Evolutionary conservation across 2,888 invertebrate genomes (phyloP).

Genomic region (Leuctra nigra): DNA sequence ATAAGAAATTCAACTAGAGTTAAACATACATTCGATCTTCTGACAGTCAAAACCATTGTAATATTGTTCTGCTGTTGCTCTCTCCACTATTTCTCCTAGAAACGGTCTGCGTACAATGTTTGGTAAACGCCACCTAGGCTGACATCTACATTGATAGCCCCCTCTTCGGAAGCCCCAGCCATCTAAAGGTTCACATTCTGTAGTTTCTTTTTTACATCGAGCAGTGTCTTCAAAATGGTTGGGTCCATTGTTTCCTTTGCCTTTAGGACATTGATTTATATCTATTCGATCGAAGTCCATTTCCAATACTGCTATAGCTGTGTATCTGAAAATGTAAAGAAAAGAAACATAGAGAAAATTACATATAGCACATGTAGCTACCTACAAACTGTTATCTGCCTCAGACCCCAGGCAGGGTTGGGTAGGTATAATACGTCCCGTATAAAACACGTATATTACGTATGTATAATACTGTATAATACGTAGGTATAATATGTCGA

Average conservation of each 20-base stretch:
- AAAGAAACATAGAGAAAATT: too few species aligned
- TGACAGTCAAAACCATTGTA: conserved; percentile 88
- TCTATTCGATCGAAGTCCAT: conserved; percentile 96
- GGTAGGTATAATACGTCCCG: too few species aligned
- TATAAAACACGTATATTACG: too few species aligned
- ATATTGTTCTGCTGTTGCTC: conserved; percentile 88
- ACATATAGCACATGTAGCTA: too few species aligned
- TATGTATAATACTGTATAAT: too few species aligned
- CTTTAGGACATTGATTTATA: conserved; percentile 92
- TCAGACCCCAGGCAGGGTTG: too few species aligned
- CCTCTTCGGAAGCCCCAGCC: conserved; percentile 95
- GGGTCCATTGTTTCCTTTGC: conserved; percentile 79
- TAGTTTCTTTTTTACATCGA: conserved; percentile 83
- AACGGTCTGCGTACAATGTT: conserved; percentile 82
- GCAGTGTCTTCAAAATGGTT: conserved; percentile 87
- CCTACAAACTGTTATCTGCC: too few species aligned
- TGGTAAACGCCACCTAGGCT: conserved; percentile 82
- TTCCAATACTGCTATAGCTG: conserved; percentile 87
- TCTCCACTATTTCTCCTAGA: conserved; percentile 87
- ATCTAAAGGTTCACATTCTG: conserved; percentile 93
- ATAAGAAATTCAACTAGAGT: too few species aligned
- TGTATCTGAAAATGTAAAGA: conserved; percentile 67
- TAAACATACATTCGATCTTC: conserved; percentile 79
- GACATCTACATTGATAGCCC: conserved; percentile 91
- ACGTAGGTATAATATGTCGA: too few species aligned